phyloP scores from a whole-genome alignment of 2,888 invertebrate species.

The Eristalis intricaria region DNA sequence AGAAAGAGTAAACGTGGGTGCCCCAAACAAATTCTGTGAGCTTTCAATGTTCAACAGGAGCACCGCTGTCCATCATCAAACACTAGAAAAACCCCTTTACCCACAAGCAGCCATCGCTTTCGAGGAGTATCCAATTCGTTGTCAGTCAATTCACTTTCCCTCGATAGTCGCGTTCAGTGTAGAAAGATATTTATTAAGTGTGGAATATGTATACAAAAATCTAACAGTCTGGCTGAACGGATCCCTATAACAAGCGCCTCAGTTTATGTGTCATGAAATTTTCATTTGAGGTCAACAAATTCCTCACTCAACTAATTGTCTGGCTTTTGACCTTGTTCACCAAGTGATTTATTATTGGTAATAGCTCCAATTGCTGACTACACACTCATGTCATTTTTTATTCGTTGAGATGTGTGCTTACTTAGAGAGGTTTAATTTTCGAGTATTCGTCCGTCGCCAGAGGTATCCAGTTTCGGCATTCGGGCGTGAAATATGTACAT shows the following conservation, averaged over 20 bases:
- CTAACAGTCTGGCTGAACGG: background rate
- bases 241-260: constrained; percentile 16
- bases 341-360: constrained; percentile 22
- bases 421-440: background rate
- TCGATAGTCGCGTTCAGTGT: background rate
- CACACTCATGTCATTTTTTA: background rate
- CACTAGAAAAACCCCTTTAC: too few species aligned
- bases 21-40: too few species aligned
- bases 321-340: constrained; percentile 36
- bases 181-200: constrained; percentile 16
- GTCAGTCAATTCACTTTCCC: too few species aligned
- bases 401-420: background rate
- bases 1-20: too few species aligned
- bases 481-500: background rate
- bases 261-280: constrained; percentile 42
- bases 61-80: too few species aligned
- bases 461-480: background rate
- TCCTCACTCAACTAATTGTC: constrained; percentile 36
- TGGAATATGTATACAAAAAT: background rate
- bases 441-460: background rate
- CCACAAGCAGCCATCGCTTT: too few species aligned
- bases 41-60: too few species aligned
- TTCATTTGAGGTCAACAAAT: constrained; percentile 47
- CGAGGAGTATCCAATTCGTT: too few species aligned
- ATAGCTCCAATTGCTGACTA: constrained; percentile 11